Evolutionary conservation across 2,888 invertebrate species (phyloP).

Genomic region (Leucoptera coffeella): DNA sequence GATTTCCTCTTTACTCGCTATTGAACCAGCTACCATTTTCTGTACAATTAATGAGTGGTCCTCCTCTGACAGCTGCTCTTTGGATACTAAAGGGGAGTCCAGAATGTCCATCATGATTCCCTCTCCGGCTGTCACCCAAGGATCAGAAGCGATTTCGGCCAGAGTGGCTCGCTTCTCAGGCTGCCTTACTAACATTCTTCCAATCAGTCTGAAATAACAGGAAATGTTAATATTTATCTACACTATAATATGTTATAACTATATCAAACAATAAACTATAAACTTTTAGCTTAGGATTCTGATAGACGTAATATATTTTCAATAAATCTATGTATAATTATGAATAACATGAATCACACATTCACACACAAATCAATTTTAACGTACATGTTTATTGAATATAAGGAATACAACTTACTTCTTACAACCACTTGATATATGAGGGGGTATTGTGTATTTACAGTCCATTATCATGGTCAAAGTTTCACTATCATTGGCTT

Average conservation of each 20-base stretch:
- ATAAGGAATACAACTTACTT: conserved; percentile 41
- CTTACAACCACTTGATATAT: conserved; percentile 82
- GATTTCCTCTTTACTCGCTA: conserved; percentile 92
- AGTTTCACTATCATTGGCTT: conserved; percentile 99
- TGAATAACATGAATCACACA: too few relatives aligned
- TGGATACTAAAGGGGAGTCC: conserved; percentile 76
- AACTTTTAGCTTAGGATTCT: too few relatives aligned
- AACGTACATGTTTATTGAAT: too few relatives aligned
- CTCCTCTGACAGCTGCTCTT: conserved; percentile 85
- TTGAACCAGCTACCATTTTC: conserved; percentile 93
- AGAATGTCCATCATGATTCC: conserved; percentile 49
- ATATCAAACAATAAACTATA: too few relatives aligned
- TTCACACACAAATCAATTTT: too few relatives aligned
- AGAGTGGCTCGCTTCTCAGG: conserved; percentile 87
- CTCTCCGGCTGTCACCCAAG: conserved; percentile 69
- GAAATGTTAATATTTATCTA: too few relatives aligned
- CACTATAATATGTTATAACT: too few relatives aligned
- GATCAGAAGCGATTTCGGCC: conserved; percentile 79
- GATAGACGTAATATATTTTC: too few relatives aligned
- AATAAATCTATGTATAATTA: too few relatives aligned
- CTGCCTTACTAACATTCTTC: conserved; percentile 88
- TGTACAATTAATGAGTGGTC: conserved; percentile 89
- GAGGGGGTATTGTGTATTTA: conserved; percentile 87
- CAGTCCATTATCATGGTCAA: conserved; percentile 99
- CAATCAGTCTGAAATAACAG: conserved; percentile 66